Conservation (phyloP, 2,797 vertebrate genomes). For the Tangara arthus region DNA sequence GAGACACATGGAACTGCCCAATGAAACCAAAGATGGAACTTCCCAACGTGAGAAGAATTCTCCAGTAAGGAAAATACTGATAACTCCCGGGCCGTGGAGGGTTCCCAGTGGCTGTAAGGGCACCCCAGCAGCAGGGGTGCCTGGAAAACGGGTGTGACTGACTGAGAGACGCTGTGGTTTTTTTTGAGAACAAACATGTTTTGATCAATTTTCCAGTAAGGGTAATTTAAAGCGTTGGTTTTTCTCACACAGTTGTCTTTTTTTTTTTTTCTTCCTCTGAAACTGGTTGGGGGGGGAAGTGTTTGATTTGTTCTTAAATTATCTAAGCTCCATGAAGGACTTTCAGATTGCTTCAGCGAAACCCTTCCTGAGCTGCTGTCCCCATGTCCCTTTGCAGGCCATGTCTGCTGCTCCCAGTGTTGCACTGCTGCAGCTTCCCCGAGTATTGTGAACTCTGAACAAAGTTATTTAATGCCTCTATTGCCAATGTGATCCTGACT, state of each 20-base stretch:
- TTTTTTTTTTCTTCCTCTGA: neutral
- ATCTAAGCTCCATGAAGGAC: constrained; percentile 68
- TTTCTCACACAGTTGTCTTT: neutral
- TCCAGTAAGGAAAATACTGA: constrained; percentile 78
- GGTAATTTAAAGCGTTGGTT: neutral
- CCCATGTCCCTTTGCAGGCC: neutral
- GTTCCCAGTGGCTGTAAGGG: constrained; percentile 85
- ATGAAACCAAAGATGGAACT: constrained; percentile 70
- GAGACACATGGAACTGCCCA: constrained; percentile 52
- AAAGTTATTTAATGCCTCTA: constrained; percentile 20
- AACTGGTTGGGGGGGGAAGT: neutral
- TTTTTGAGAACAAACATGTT: neutral
- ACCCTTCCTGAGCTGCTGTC: constrained; percentile 25
- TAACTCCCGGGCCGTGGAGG: constrained; percentile 95
- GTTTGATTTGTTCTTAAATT: constrained; percentile 31
- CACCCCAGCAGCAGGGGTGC: constrained; percentile 23
- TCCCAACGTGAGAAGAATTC: constrained; percentile 63
- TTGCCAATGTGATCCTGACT: constrained; percentile 54
- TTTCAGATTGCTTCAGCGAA: constrained; percentile 38
- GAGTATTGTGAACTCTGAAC: constrained; percentile 34
- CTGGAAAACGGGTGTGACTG: constrained; percentile 60
- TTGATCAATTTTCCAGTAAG: neutral
- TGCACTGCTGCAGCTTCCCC: constrained; percentile 39
- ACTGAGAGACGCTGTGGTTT: neutral
- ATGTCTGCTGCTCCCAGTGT: constrained; percentile 25